Evolutionary conservation across 2,113 vertebrate genomes (phyloP), one percentile per base, ranked within the genome.

Genomic region (Perccottus glenii): DNA sequence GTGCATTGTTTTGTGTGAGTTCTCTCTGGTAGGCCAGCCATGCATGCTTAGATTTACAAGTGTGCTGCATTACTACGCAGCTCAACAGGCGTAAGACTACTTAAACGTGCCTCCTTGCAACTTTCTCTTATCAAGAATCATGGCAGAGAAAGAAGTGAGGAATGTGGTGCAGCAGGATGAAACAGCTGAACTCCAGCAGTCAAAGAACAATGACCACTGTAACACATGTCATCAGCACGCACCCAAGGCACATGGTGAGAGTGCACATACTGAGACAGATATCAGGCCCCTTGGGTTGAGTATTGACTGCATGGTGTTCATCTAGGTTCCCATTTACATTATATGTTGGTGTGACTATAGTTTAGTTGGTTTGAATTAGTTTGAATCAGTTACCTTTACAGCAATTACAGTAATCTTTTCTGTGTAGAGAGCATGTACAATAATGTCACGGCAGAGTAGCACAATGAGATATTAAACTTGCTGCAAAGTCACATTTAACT

Each of bases 171-270:
- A 69, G 58, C 53, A 69, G 62, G 63, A 82, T 42, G 77, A 78
- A 69, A 69, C 76, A 73, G 81, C 36, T 78, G 70, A 77, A 80
- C 47, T 6, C 67, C 67, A 73, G 36, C 67, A 83, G 62, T 71
- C 64, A 66, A 76, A 76, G 73, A 82, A 80, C 80, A 92, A 88
- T 90, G 84, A 52, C 69, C 76, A 70, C 51, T 87, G 86, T 85
- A 75, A 60, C 66, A 46, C 82, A 73, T 89, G 85, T 87, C 70
- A 61, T n/a, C 80, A 82, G 55, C 75, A 80, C 38, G 15, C 62
- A 67, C 75, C 81, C 67, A 88, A 85, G 68, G 73, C 70, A 68
- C 75, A 71, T 49, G 88, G 89, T 90, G 89, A 92, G 90, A 89
- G 40, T 45, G 44, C 42, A 47, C 16, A 38, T 36, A 52, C 12